Base-by-base conservation (phyloP, 2,797 vertebrate genomes). In the Antrozous pallidus region DNA sequence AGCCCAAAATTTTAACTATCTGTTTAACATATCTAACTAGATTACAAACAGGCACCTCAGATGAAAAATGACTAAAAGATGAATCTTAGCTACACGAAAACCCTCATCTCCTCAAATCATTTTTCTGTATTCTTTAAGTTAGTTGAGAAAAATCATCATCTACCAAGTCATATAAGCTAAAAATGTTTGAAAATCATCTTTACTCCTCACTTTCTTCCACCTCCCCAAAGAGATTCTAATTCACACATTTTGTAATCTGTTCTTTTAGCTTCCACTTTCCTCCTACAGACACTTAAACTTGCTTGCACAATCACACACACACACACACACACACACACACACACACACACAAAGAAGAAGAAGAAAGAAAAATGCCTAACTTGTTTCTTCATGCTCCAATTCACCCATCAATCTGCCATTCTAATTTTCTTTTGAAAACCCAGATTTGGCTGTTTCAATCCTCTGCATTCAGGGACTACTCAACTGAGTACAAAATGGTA, bases 351-450 rank as follows among this genome's bases (percentile, higher is more conserved):
- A 42, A 49, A 17, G 4, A 16, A 33, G 9, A 33, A 8, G 36
- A 26, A 14, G 22, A 24, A 42, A 65, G 31, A 51, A 69, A 77
- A 82, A 33, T 42, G 87, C 61, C 56, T 85, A 77, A 73, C 61
- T 93, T 89, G 69, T 82, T 92, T 75, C 70, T 95, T 94, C 51
- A 83, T 71, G 95, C 83, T 96, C 92, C 58, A 82, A 33, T 92
- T 96, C 78, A 51, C 47, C 45, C 58, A 92, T 56, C 93, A 92
- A 79, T 84, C 92, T 95, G 89, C 75, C 83, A 81, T 54, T 94
- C 51, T 87, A 70, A 77, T 91, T 95, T 93, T 95, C 91, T 91
- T 88, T 85, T 47, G 45, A 91, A 95, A 97, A 61, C 61, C 93
- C 54, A 87, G 47, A 87, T 89, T 90, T 73, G 74, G 88, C 79